Conservation (phyloP, 1,140 invertebrate genomes). For the Theocolax elegans region DNA sequence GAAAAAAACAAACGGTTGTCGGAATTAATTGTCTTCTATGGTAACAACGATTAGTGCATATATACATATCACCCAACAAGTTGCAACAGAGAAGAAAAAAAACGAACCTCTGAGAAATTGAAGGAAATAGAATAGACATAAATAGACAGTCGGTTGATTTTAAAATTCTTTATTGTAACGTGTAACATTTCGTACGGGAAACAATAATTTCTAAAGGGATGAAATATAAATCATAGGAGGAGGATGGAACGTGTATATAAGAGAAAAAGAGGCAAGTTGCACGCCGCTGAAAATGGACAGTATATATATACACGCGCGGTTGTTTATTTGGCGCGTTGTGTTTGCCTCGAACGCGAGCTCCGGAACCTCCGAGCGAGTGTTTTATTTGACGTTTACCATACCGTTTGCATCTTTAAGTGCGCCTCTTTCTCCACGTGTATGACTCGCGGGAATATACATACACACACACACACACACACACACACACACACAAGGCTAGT, state of each 20-base stretch:
- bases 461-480: no score
- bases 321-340: not conserved
- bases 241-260: no score
- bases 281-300: constrained; percentile 3
- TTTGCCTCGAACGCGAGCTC: no score
- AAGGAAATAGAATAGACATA: no score
- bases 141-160: not conserved
- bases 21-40: no score
- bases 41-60: no score
- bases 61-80: no score
- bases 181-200: not conserved
- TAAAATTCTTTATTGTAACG: not conserved
- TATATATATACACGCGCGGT: no score
- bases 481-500: not conserved
- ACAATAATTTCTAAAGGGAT: constrained; percentile 20
- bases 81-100: no score
- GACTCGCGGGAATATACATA: constrained; percentile 1
- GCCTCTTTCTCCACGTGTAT: not conserved
- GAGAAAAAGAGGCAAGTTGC: not conserved
- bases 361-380: no score
- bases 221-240: constrained; percentile 14
- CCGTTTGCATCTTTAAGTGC: constrained; percentile 19
- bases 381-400: constrained; percentile 34
- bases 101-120: no score
- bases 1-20: no score